Conservation (phyloP, 2,113 vertebrate genomes). For the Gorilla gorilla region DNA sequence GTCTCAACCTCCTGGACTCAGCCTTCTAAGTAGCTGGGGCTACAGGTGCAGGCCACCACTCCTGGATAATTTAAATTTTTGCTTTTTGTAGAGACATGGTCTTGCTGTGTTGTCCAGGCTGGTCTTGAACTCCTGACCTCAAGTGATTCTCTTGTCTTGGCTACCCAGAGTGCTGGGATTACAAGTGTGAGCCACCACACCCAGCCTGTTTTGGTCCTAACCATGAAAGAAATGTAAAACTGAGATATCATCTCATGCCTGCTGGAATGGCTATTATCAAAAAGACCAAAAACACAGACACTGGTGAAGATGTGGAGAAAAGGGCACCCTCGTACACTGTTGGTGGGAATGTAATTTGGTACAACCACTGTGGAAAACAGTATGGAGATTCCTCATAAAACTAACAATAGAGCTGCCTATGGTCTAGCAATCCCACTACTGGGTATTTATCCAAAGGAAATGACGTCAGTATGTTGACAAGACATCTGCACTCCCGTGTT, state of each 20-base stretch:
- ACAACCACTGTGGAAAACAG: background rate
- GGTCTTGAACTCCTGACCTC: no score
- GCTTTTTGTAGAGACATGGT: no score
- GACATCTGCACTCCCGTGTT: background rate
- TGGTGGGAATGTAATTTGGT: background rate
- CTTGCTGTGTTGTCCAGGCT: no score
- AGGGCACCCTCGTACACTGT: background rate
- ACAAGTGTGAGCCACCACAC: no score
- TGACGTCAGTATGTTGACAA: background rate
- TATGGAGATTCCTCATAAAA: background rate
- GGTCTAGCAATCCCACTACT: background rate
- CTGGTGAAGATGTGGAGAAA: background rate
- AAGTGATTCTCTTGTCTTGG: no score
- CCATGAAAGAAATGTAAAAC: background rate
- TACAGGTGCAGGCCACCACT: no score
- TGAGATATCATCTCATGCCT: background rate
- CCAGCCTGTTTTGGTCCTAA: no score
- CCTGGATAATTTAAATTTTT: no score
- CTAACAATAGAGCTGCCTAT: no score
- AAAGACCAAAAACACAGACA: background rate
- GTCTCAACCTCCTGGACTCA: no score
- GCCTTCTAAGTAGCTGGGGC: no score
- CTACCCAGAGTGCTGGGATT: no score
- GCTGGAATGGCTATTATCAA: fast-evolving
- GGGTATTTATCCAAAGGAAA: background rate